Evolutionary conservation across 2,113 vertebrate genomes (phyloP).

Genomic region (Zootoca vivipara): DNA sequence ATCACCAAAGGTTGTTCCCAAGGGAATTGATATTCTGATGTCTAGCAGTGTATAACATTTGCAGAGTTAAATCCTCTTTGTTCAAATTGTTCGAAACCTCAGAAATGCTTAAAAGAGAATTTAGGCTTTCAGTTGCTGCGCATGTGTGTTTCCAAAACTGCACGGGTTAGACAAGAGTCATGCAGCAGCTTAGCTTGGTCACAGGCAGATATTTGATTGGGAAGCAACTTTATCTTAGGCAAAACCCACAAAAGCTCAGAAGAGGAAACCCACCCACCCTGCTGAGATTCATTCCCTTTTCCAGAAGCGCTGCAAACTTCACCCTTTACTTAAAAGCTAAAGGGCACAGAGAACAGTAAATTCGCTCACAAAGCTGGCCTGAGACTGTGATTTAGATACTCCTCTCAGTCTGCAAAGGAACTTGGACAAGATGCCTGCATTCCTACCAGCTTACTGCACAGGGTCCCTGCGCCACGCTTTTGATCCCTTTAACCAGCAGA

Average conservation of each 20-base stretch:
- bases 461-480: neutral
- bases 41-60: constrained; percentile 35
- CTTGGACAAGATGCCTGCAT: neutral
- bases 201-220: neutral
- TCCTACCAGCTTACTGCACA: constrained; percentile 11
- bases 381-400: neutral
- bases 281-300: constrained; percentile 4
- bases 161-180: neutral
- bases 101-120: constrained; percentile 9
- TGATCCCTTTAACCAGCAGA: neutral
- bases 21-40: too few species aligned
- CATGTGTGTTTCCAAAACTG: neutral
- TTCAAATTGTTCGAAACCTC: neutral
- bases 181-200: neutral
- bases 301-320: neutral
- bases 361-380: neutral
- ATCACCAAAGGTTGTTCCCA: neutral
- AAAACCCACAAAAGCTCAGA: neutral
- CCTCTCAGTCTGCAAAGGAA: constrained; percentile 21
- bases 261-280: neutral
- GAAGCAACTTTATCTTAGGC: neutral
- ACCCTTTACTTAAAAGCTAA: neutral
- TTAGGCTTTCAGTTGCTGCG: constrained; percentile 1
- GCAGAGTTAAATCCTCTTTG: constrained; percentile 12
- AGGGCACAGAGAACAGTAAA: neutral